phyloP scores from a whole-genome alignment of 1,140 invertebrate genomes.

The Ceratitis capitata region DNA sequence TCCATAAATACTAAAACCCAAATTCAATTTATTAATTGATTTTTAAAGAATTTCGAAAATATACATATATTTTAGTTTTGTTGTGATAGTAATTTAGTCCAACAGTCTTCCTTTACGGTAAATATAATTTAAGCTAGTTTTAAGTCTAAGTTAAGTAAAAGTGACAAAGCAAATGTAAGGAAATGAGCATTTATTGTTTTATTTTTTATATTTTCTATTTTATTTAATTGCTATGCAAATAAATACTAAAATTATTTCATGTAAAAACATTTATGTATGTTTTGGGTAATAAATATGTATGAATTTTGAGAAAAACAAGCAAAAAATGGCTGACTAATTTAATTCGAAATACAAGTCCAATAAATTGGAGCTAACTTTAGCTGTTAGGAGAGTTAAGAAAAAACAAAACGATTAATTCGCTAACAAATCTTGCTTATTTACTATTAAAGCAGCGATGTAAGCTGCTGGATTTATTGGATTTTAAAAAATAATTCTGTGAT shows the following conservation, averaged over 20 bases:
- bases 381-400: too few species aligned
- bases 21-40: background rate
- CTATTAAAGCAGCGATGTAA: too few species aligned
- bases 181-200: background rate
- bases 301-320: too few species aligned
- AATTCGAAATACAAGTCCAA: too few species aligned
- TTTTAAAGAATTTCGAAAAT: background rate
- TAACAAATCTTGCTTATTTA: too few species aligned
- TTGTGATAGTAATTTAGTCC: slow-evolving; percentile 24
- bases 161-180: too few species aligned
- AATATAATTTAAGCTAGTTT: background rate
- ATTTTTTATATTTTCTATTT: background rate
- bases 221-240: background rate
- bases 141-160: background rate
- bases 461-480: background rate
- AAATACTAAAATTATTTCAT: background rate
- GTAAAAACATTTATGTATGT: background rate
- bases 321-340: background rate
- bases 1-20: slow-evolving; percentile 47
- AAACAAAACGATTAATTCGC: too few species aligned
- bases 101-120: background rate
- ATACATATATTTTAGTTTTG: slow-evolving; percentile 1
- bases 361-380: too few species aligned
- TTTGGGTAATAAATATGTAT: background rate
- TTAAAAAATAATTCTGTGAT: background rate